Conservation (phyloP, 2,888 invertebrate species). For the Amphiduros pacificus region DNA sequence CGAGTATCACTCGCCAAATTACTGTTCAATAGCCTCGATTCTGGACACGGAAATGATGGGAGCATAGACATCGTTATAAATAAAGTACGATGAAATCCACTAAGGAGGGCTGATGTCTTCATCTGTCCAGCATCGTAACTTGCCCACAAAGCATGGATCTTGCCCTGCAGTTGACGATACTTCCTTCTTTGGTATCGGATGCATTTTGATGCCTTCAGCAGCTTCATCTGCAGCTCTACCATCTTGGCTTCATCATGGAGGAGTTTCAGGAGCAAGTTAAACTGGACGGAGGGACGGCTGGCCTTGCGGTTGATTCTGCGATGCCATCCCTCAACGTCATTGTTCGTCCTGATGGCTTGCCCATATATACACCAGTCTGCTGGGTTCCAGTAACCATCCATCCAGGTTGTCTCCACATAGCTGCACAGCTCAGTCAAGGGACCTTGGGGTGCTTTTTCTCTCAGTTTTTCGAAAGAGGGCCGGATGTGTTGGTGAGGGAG, state of each 20-base stretch:
- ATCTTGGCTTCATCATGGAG: too few relatives aligned
- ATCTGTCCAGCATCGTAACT: not conserved
- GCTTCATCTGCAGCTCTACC: not conserved
- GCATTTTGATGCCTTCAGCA: not conserved
- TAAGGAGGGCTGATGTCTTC: too few relatives aligned
- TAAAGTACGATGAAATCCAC: too few relatives aligned
- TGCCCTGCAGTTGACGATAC: not conserved
- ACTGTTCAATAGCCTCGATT: too few relatives aligned
- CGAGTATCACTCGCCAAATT: too few relatives aligned
- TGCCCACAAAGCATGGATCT: not conserved
- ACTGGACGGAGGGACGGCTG: not conserved
- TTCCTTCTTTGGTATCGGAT: not conserved
- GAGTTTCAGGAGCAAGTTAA: constrained; percentile 10
- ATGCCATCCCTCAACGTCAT: constrained; percentile 19
- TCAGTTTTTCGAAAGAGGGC: too few relatives aligned
- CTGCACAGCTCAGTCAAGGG: not conserved
- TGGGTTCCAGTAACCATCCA: too few relatives aligned
- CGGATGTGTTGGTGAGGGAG: not conserved
- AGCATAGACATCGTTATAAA: too few relatives aligned
- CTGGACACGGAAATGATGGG: too few relatives aligned
- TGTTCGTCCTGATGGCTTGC: constrained; percentile 8
- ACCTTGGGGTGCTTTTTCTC: not conserved
- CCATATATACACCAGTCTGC: too few relatives aligned
- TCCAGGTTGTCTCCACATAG: not conserved
- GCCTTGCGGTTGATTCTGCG: constrained; percentile 9